These are phyloP conservation scores for Gari tellinella DNA, from an alignment of 2,888 invertebrate genomes.

Conservation along the genomic window DNA sequence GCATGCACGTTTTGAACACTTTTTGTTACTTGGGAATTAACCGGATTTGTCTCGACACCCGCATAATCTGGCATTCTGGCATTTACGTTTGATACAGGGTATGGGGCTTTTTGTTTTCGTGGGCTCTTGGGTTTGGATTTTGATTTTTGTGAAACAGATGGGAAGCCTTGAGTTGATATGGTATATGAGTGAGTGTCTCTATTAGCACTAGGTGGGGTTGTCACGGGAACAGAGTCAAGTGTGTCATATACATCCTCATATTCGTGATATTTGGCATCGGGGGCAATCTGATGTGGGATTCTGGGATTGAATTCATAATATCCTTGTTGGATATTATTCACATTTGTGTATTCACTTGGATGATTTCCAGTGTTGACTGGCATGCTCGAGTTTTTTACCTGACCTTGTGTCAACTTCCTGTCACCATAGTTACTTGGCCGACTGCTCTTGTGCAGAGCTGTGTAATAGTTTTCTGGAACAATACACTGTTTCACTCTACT, in stretches of 20 bases:
- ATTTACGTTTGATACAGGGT: constrained; percentile 42
- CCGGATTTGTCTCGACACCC: background rate
- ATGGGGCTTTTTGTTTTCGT: constrained; percentile 19
- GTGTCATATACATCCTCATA: constrained; percentile 61
- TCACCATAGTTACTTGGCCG: no score
- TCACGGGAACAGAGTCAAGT: constrained; percentile 13
- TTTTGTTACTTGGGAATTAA: constrained; percentile 11
- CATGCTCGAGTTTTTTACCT: no score
- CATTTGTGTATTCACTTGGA: constrained; percentile 16
- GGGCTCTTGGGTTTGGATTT: constrained; percentile 33
- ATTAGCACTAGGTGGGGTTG: background rate
- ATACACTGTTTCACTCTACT: constrained; percentile 56
- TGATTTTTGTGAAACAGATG: constrained; percentile 10
- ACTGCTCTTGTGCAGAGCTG: constrained; percentile 11
- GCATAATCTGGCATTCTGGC: constrained; percentile 18
- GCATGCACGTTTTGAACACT: constrained; percentile 47
- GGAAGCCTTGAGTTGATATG: constrained; percentile 23
- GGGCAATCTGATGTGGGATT: constrained; percentile 36
- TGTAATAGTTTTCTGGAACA: constrained; percentile 55
- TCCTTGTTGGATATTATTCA: background rate
- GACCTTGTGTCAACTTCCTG: no score
- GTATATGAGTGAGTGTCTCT: constrained; percentile 1
- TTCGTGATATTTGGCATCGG: constrained; percentile 56
- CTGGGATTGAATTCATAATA: background rate
- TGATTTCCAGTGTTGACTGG: no score